Percentiles rank a stretch among this genome's conserved stretches.
Conservation (phyloP, 2,888 invertebrate species). For the Pasiphila rectangulata region DNA sequence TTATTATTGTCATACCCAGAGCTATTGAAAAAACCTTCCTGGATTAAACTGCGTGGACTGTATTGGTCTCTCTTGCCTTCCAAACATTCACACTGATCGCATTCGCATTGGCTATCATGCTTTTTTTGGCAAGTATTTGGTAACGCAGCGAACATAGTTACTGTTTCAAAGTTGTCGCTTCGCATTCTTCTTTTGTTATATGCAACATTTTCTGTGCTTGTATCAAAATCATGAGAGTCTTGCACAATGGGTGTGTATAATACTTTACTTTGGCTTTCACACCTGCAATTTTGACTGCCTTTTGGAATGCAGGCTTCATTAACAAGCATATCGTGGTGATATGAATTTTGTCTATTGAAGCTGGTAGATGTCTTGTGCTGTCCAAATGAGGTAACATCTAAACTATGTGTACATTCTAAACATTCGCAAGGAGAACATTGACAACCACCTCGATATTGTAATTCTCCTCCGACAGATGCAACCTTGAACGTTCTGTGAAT, state of each 20-base stretch:
- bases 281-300: slow-evolving; percentile 44
- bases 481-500: slow-evolving; percentile 36
- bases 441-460: slow-evolving; percentile 37
- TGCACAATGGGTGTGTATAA: slow-evolving; percentile 49
- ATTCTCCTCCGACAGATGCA: slow-evolving; percentile 40
- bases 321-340: slow-evolving; percentile 47
- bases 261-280: slow-evolving; percentile 41
- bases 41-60: too few species aligned
- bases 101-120: slow-evolving; percentile 32
- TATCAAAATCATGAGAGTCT: slow-evolving; percentile 48
- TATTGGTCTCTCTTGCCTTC: slow-evolving; percentile 1
- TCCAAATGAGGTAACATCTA: slow-evolving; percentile 33
- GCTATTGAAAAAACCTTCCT: slow-evolving; percentile 31
- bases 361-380: slow-evolving; percentile 49
- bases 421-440: slow-evolving; percentile 58
- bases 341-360: slow-evolving; percentile 41
- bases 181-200: slow-evolving; percentile 11
- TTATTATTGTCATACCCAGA: slow-evolving; percentile 31
- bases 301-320: slow-evolving; percentile 46
- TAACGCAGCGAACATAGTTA: slow-evolving; percentile 45
- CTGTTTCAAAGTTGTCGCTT: slow-evolving; percentile 27
- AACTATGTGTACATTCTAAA: slow-evolving; percentile 41
- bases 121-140: slow-evolving; percentile 30
- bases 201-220: slow-evolving; percentile 37
- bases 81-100: slow-evolving; percentile 47